Evolutionary conservation across 2,797 vertebrate species (phyloP).

Genomic region (Mormyrus hasselquistii): DNA sequence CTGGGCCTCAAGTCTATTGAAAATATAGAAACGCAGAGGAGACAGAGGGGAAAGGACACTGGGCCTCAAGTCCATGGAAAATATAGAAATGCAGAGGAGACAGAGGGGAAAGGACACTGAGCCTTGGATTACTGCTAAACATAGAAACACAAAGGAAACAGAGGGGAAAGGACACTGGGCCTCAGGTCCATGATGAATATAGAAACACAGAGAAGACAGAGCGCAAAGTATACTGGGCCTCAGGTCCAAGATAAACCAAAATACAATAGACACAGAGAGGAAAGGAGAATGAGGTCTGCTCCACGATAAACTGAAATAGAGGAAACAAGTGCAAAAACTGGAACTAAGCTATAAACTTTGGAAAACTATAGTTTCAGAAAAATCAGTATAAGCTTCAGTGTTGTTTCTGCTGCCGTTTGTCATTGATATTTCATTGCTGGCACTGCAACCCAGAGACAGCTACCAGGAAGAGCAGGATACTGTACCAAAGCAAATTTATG

Average conservation of each 20-base stretch:
- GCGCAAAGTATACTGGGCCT: background rate
- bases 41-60: background rate
- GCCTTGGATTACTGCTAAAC: background rate
- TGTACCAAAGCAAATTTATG: background rate
- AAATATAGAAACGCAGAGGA: background rate
- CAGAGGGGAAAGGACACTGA: background rate
- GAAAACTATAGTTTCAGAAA: background rate
- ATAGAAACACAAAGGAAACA: background rate
- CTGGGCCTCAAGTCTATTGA: background rate
- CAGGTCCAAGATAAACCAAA: background rate
- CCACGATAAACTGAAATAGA: background rate
- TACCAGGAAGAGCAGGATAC: background rate
- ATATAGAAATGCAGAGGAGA: too few relatives aligned
- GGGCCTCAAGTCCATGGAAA: too few relatives aligned
- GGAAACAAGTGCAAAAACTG: background rate
- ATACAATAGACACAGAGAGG: background rate
- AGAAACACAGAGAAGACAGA: background rate
- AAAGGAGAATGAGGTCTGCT: background rate
- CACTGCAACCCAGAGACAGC: background rate
- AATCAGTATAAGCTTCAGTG: background rate
- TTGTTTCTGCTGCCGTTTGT: background rate
- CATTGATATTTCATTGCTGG: background rate
- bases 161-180: background rate
- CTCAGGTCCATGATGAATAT: background rate
- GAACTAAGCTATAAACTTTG: background rate